Conservation (phyloP, 2,113 vertebrate species). For the Scytalopus superciliaris region DNA sequence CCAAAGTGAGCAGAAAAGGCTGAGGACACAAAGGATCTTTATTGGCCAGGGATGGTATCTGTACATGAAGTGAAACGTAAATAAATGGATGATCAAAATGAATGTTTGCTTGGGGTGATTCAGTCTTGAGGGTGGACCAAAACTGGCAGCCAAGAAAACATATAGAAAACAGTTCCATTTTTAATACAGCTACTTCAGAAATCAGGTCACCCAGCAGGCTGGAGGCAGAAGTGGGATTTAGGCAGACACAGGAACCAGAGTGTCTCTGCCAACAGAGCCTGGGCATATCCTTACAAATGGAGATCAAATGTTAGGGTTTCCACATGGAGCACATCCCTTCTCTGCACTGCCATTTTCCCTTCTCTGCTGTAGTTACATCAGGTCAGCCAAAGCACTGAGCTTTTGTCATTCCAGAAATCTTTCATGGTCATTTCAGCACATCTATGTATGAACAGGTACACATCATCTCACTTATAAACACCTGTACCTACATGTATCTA, state of each 20-base stretch:
- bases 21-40: neutral
- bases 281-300: neutral
- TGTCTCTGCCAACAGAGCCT: neutral
- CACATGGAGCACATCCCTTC: neutral
- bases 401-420: neutral
- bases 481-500: neutral
- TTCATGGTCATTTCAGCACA: neutral
- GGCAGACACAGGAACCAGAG: rapidly evolving
- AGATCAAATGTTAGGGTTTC: neutral
- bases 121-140: neutral
- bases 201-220: neutral
- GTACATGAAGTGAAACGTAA: neutral
- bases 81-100: neutral
- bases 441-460: neutral
- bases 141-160: neutral
- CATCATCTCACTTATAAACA: neutral
- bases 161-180: neutral
- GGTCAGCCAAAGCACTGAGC: neutral
- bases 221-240: neutral
- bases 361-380: neutral
- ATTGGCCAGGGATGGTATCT: neutral
- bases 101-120: neutral
- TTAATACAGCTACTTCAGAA: neutral
- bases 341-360: neutral
- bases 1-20: rapidly evolving